Evolutionary conservation across 2,797 vertebrate genomes (phyloP).

Genomic region (Chaetodon trifasciatus): DNA sequence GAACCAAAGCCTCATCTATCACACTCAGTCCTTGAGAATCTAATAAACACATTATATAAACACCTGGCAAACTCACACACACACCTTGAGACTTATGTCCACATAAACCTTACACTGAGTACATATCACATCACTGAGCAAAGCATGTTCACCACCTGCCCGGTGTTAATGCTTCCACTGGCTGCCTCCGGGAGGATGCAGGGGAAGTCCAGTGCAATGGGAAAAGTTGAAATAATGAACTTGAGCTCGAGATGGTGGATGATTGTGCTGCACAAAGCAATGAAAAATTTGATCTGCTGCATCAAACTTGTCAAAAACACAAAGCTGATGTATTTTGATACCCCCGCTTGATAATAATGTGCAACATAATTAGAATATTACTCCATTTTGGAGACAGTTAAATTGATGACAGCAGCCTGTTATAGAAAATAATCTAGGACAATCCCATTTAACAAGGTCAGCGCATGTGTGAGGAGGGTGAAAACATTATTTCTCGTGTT

Average conservation of each 20-base stretch:
- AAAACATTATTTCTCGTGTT: not conserved
- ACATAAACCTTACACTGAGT: not conserved
- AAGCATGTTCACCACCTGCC: conserved; percentile 11
- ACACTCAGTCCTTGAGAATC: conserved; percentile 25
- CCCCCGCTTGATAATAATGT: not conserved
- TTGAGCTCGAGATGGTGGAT: not conserved
- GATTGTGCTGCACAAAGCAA: not conserved
- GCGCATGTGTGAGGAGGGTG: not conserved
- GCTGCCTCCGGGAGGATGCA: conserved; percentile 23
- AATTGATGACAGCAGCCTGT: conserved; percentile 11
- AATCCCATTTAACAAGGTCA: conserved; percentile 14
- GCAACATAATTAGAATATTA: conserved; percentile 1
- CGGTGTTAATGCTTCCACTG: conserved; percentile 20
- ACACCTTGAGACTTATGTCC: not conserved
- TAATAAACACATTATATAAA: conserved; percentile 35
- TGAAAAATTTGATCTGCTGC: not conserved
- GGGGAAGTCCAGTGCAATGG: not conserved
- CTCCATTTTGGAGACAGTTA: not conserved
- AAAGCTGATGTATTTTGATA: not conserved
- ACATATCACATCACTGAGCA: conserved; percentile 1
- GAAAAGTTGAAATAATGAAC: conserved; percentile 23
- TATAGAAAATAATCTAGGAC: conserved; percentile 26
- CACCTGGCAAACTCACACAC: conserved; percentile 33
- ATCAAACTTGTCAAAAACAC: conserved; percentile 1
- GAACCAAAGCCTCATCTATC: conserved; percentile 48